Base-by-base conservation (phyloP, 2,888 invertebrate species). In the Coecobrya sp. region DNA sequence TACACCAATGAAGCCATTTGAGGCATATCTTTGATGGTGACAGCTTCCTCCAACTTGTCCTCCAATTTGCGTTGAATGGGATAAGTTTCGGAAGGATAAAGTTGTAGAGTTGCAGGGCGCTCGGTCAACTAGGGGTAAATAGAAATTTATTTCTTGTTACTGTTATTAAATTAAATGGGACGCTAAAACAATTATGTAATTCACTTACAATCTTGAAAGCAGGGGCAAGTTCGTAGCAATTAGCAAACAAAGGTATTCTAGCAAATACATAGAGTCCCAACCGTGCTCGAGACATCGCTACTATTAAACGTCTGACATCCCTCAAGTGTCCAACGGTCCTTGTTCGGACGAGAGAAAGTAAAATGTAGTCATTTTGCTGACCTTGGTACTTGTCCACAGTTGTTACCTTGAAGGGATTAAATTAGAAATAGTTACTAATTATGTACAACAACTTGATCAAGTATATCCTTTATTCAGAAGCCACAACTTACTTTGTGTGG, bases 341-440 rank as follows among this genome's bases (percentile, higher is more conserved):
- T 0, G 99, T 99, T 93, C 99, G 97, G 27, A 99, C 99, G 76
- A 99, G 96, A 0, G 99, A 99, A 81, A 99, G 97, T 19, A 99
- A 96, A 92, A 99, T 99, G 95, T 98, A 99, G 96, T 99, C 99
- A 96, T 99, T 99, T 96, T 99, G 99, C 95, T 99, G 99, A 90
- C 99, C 99, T 95, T 99, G 99, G 96, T 99, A 99, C 95, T 99
- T 99, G 96, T 99, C 99, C 22, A 99, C 99, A 0, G 99, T 99
- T 0, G 98, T 98, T 36, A 98, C 97, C 97, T 97, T 55, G 8
- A 94, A 8, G 88, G 87, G n/a, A n/a, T 42, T 36, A 42, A 49
- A 79, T 49, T 36, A 36, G 36, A 36, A 65, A 25, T 68, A 85
- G 89, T 36, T 36, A 36, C 36, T 36, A 36, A 36, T 36, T 36